Percentiles rank a stretch among this genome's conserved stretches.
Evolutionary conservation across 2,797 vertebrate species (phyloP).

Genomic region (Heterohyrax brucei): DNA sequence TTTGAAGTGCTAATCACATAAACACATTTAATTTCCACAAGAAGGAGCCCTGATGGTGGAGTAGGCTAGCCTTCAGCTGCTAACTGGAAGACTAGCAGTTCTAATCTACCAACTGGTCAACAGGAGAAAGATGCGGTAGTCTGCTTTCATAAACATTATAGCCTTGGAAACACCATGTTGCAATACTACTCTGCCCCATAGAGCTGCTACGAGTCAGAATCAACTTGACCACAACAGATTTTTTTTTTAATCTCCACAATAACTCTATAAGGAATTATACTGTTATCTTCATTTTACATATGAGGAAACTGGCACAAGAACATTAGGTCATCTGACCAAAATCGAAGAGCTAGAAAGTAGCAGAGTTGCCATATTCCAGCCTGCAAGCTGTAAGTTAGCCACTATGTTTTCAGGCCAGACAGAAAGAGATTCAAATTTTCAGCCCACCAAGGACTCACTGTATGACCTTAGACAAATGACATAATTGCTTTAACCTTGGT

Average conservation of each 20-base stretch:
- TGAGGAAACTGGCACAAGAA: neutral
- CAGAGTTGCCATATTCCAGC: neutral
- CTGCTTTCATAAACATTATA: too few relatives aligned
- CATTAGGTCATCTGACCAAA: neutral
- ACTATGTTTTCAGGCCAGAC: neutral
- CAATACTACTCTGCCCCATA: neutral
- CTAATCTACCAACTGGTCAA: too few relatives aligned
- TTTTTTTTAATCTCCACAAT: neutral
- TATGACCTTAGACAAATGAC: neutral
- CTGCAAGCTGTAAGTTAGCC: neutral
- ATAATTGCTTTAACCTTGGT: neutral
- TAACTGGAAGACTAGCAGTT: too few relatives aligned
- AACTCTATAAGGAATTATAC: neutral
- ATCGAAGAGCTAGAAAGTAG: neutral
- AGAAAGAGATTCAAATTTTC: neutral
- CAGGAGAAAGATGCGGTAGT: too few relatives aligned
- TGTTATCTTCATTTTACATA: neutral
- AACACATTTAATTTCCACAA: neutral
- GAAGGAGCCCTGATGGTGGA: too few relatives aligned
- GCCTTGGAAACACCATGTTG: neutral
- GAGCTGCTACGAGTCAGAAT: too few relatives aligned
- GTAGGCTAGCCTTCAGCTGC: too few relatives aligned
- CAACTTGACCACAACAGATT: too few relatives aligned
- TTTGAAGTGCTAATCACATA: neutral
- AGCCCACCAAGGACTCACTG: rapidly evolving